Conservation (phyloP, 2,797 vertebrate species). For the Pelodytes ibericus region DNA sequence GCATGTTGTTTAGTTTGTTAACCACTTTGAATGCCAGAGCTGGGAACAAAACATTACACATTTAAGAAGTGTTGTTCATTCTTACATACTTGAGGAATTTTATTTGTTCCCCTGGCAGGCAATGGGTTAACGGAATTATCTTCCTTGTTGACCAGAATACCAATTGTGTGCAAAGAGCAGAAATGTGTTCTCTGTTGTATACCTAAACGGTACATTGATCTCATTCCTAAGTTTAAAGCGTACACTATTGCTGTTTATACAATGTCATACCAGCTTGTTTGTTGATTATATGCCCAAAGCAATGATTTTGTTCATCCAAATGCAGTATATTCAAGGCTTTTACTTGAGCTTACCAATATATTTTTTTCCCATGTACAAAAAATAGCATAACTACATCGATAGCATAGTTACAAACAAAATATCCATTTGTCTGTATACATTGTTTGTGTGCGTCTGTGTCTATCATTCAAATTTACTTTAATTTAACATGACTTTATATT, state of each 20-base stretch:
- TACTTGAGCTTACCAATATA: no score
- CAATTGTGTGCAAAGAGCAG: constrained; percentile 50
- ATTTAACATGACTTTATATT: background rate
- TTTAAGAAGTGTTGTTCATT: background rate
- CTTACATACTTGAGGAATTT: background rate
- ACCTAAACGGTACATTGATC: constrained; percentile 37
- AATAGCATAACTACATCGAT: no score
- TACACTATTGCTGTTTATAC: no score
- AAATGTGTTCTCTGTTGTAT: constrained; percentile 52
- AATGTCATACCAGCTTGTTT: no score
- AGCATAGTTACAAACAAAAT: background rate
- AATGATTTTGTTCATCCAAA: constrained; percentile 10
- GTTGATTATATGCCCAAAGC: constrained; percentile 25
- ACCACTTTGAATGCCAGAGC: constrained; percentile 26
- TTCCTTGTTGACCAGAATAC: constrained; percentile 54
- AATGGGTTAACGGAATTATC: constrained; percentile 9
- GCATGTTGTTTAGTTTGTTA: constrained; percentile 55
- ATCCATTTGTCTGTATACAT: constrained; percentile 25
- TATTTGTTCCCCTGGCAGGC: background rate
- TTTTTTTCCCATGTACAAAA: constrained; percentile 6
- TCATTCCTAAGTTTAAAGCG: no score
- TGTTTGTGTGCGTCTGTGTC: constrained; percentile 13
- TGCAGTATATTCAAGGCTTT: no score
- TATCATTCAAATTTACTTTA: constrained; percentile 16
- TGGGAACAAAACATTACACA: background rate